Conservation (phyloP, 2,113 vertebrate genomes). For the Hipposideros armiger region DNA sequence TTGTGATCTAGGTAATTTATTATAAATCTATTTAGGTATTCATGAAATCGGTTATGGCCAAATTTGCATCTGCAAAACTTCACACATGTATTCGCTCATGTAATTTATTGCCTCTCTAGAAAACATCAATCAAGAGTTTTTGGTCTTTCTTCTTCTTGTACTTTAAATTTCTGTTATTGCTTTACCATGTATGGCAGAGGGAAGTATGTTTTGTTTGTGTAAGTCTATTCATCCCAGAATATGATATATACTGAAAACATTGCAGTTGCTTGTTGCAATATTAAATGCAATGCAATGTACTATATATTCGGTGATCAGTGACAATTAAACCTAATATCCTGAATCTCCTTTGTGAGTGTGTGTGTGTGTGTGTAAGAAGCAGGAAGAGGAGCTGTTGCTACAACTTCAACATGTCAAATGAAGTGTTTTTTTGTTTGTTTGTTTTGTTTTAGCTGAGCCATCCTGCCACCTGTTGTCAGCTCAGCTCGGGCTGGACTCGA, state of each 20-base stretch:
- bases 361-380: background rate
- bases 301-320: conserved; percentile 8
- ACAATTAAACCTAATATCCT: conserved; percentile 43
- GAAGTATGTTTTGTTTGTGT: conserved; percentile 41
- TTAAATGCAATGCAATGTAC: background rate
- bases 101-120: conserved; percentile 33
- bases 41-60: conserved; percentile 33
- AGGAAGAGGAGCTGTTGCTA: conserved; percentile 58
- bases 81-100: background rate
- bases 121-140: conserved; percentile 12
- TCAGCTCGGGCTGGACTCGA: too few species aligned
- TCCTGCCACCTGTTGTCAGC: too few species aligned
- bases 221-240: background rate
- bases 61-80: conserved; percentile 55
- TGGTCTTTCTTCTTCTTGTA: conserved; percentile 39
- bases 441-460: too few species aligned
- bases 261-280: conserved; percentile 1
- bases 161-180: conserved; percentile 50
- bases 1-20: conserved; percentile 33
- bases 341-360: background rate
- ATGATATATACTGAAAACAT: conserved; percentile 26
- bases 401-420: conserved; percentile 54
- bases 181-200: background rate
- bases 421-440: conserved; percentile 24
- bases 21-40: conserved; percentile 45